phyloP scores from a whole-genome alignment of 2,888 invertebrate species.

The Drosophila peninsularis region DNA sequence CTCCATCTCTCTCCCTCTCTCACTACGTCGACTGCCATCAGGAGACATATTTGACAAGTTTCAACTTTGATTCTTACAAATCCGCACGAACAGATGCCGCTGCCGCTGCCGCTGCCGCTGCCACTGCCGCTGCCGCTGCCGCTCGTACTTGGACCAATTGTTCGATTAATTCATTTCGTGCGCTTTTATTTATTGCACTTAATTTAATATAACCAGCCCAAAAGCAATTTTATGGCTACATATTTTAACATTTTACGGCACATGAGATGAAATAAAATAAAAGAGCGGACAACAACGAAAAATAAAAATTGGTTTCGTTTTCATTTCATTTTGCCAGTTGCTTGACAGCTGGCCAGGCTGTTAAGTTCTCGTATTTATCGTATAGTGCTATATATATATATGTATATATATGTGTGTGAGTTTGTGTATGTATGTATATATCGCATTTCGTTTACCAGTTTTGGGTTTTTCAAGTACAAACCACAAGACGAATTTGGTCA shows the following conservation, averaged over 20 bases:
- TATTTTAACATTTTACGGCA: slow-evolving; percentile 62
- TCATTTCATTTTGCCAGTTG: slow-evolving; percentile 65
- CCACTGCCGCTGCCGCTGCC: too few relatives aligned
- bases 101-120: slow-evolving; percentile 1
- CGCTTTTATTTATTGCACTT: slow-evolving; percentile 56
- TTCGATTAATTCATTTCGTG: slow-evolving; percentile 63
- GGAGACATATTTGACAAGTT: slow-evolving; percentile 15
- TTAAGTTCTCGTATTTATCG: slow-evolving; percentile 47
- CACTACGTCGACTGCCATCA: not conserved
- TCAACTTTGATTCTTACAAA: slow-evolving; percentile 4
- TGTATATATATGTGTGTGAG: slow-evolving; percentile 1
- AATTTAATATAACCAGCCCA: slow-evolving; percentile 48
- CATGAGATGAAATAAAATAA: slow-evolving; percentile 3
- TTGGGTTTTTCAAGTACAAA: slow-evolving; percentile 77
- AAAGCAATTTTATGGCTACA: slow-evolving; percentile 74
- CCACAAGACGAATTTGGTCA: slow-evolving; percentile 79
- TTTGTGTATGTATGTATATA: slow-evolving; percentile 29
- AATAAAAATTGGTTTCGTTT: slow-evolving; percentile 61
- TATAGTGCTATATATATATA: slow-evolving; percentile 9
- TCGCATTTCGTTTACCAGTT: slow-evolving; percentile 71
- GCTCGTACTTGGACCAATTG: slow-evolving; percentile 21
- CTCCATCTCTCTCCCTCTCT: not conserved
- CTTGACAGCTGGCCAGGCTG: slow-evolving; percentile 52
- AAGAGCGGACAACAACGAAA: slow-evolving; percentile 10
- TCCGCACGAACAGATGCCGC: slow-evolving; percentile 9